phyloP scores from a whole-genome alignment of 2,797 vertebrate genomes.

The Hippocampus kuda region DNA sequence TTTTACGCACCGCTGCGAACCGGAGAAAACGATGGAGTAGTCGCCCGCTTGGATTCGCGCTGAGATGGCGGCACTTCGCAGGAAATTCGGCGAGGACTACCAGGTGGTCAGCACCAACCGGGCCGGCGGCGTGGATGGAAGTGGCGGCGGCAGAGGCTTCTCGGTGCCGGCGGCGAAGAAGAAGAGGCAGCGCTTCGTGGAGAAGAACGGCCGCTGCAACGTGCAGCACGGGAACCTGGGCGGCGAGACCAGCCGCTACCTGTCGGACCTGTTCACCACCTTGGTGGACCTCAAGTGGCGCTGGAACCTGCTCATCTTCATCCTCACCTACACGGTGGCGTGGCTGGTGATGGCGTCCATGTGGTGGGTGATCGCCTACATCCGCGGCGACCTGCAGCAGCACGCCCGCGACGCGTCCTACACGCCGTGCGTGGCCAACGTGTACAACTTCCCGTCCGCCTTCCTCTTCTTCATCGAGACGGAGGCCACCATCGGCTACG shows the following conservation, averaged over 20 bases:
- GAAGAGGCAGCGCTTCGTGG: conserved; percentile 85
- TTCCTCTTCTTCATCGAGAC: conserved; percentile 91
- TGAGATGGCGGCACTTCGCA: conserved; percentile 76
- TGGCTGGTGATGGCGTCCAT: conserved; percentile 88
- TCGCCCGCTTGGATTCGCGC: background rate
- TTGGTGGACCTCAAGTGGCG: conserved; percentile 88
- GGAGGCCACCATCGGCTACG: conserved; percentile 85
- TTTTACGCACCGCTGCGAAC: conserved; percentile 64
- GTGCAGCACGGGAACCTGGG: conserved; percentile 88
- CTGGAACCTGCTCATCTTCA: conserved; percentile 87
- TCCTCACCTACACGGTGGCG: conserved; percentile 83
- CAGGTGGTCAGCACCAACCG: conserved; percentile 73
- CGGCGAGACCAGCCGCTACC: conserved; percentile 80
- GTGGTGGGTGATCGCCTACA: conserved; percentile 89
- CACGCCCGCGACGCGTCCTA: conserved; percentile 69
- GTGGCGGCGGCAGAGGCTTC: conserved; percentile 36
- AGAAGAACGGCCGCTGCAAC: conserved; percentile 87
- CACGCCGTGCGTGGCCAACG: conserved; percentile 82
- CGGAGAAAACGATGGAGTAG: background rate
- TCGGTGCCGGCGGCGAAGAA: conserved; percentile 66
- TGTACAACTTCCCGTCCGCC: conserved; percentile 90
- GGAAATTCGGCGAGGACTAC: conserved; percentile 85
- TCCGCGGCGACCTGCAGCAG: conserved; percentile 77
- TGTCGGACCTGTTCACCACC: conserved; percentile 86
- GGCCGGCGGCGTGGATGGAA: conserved; percentile 12